Conservation (phyloP, 2,888 invertebrate genomes). For the Clivina fossor region DNA sequence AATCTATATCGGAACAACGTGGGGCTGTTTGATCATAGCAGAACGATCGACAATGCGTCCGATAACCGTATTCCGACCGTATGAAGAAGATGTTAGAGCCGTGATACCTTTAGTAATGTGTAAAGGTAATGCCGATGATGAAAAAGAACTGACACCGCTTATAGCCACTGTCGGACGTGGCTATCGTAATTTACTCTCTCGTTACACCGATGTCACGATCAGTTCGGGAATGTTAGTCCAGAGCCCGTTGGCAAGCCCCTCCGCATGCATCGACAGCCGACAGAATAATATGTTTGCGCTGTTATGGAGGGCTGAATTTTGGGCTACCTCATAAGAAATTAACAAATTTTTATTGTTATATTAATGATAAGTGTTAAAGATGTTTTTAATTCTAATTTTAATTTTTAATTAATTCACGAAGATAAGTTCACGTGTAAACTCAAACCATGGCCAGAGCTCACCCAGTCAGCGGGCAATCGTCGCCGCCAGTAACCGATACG, state of each 20-base stretch:
- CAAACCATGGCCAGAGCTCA: no score
- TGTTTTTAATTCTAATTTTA: no score
- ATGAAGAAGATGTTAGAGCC: slow-evolving; percentile 75
- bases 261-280: slow-evolving; percentile 37
- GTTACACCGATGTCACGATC: slow-evolving; percentile 60
- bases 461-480: no score
- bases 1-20: slow-evolving; percentile 89
- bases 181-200: slow-evolving; percentile 74
- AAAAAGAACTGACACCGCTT: slow-evolving; percentile 55
- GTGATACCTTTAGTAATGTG: slow-evolving; percentile 61
- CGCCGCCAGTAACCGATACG: no score
- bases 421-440: no score
- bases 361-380: no score
- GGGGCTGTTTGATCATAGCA: slow-evolving; percentile 92
- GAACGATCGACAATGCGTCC: slow-evolving; percentile 80
- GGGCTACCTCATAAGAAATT: slow-evolving; percentile 55
- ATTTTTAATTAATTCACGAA: no score
- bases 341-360: slow-evolving; percentile 1
- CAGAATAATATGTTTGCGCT: slow-evolving; percentile 64
- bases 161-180: slow-evolving; percentile 82
- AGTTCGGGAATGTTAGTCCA: slow-evolving; percentile 50
- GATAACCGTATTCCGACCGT: slow-evolving; percentile 89
- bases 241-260: slow-evolving; percentile 46
- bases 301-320: slow-evolving; percentile 72
- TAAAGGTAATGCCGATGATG: slow-evolving; percentile 51